Conservation (phyloP, 2,113 vertebrate species). For the Scophthalmus maximus region DNA sequence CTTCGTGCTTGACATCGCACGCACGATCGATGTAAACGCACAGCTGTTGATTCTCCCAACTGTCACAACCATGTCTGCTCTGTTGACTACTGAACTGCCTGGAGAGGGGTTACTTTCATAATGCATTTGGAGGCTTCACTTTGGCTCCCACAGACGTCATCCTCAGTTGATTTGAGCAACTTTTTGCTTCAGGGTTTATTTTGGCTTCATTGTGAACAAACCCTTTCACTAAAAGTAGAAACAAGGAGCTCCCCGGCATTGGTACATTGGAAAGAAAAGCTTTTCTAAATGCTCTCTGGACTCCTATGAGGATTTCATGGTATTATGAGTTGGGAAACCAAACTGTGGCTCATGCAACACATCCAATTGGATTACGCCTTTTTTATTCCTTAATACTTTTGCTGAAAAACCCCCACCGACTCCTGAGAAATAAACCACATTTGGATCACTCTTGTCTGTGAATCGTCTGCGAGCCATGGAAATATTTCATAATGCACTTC, state of each 20-base stretch:
- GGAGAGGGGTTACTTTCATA: neutral
- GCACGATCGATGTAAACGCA: constrained; percentile 34
- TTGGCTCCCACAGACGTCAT: neutral
- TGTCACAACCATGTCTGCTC: neutral
- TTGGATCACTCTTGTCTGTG: too few species aligned
- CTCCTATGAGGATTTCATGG: too few species aligned
- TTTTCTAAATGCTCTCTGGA: neutral
- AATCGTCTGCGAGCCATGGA: neutral
- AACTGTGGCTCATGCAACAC: too few species aligned
- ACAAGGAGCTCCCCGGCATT: neutral
- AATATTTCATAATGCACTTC: neutral
- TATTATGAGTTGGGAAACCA: too few species aligned
- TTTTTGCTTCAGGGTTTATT: neutral
- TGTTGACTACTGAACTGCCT: neutral
- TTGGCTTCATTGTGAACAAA: neutral
- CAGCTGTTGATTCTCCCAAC: constrained; percentile 16
- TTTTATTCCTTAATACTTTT: too few species aligned
- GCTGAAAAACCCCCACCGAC: too few species aligned
- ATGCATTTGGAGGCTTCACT: neutral
- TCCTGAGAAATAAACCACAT: too few species aligned
- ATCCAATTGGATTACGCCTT: too few species aligned
- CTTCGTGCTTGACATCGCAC: constrained; percentile 23
- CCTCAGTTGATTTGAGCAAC: neutral
- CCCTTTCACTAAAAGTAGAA: neutral
- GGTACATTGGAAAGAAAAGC: neutral